These are phyloP conservation scores for Philhelius pedissequus DNA, from an alignment of 2,888 invertebrate genomes.

Conservation along the genomic window DNA sequence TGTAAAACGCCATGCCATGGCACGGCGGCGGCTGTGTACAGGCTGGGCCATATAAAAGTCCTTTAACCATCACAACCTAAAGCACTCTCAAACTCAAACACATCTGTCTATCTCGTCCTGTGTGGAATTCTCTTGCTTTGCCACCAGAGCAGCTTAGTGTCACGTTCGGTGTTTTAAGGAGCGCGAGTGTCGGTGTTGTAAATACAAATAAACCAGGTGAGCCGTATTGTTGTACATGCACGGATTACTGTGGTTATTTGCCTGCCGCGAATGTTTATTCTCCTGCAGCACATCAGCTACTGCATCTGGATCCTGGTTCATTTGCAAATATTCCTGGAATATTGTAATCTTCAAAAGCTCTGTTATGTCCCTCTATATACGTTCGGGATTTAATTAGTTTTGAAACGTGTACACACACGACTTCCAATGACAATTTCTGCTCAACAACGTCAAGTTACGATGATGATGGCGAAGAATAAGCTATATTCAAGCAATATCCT, in stretches of 20 bases:
- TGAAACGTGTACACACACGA: conserved; percentile 53
- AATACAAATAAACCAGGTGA: conserved; percentile 56
- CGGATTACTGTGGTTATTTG: conserved; percentile 61
- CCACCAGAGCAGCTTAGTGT: conserved; percentile 28
- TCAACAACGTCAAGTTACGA: background rate
- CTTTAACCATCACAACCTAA: background rate
- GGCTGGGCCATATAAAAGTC: conserved; percentile 16
- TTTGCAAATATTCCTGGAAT: conserved; percentile 37
- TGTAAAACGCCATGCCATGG: too few relatives aligned
- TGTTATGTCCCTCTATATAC: background rate
- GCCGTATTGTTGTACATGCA: conserved; percentile 47
- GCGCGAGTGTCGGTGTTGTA: conserved; percentile 37
- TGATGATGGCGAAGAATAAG: conserved; percentile 6
- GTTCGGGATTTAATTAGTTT: conserved; percentile 61
- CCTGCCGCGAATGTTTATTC: conserved; percentile 32
- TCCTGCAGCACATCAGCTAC: background rate
- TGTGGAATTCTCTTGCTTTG: background rate
- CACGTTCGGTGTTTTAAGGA: conserved; percentile 51
- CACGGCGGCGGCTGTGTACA: too few relatives aligned
- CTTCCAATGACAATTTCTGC: conserved; percentile 34
- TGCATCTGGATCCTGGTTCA: conserved; percentile 1
- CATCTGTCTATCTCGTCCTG: background rate
- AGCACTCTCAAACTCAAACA: background rate
- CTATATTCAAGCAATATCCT: conserved; percentile 15
- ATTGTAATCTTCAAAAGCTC: conserved; percentile 37